Conservation (phyloP, 2,797 vertebrate species). For the Kryptolebias ocellatus region DNA sequence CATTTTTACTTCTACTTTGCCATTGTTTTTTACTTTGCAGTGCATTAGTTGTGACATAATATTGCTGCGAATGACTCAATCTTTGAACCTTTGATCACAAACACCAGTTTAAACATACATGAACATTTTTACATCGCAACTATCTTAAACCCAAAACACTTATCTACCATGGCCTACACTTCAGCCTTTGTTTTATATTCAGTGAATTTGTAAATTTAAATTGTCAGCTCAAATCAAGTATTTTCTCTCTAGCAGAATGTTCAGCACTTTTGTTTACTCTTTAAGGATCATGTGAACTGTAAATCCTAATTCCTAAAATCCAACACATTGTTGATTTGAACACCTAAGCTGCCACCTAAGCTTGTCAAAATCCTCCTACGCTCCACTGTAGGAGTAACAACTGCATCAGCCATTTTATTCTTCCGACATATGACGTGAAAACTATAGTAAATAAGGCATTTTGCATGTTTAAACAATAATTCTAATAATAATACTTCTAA, state of each 20-base stretch:
- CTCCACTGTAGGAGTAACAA: neutral
- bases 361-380: slow-evolving; percentile 19
- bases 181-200: no score
- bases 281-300: slow-evolving; percentile 36
- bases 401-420: slow-evolving; percentile 1
- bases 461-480: neutral
- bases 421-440: neutral
- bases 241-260: neutral
- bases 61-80: neutral
- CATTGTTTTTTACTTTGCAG: neutral
- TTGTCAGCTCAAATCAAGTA: no score
- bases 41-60: neutral
- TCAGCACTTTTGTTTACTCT: slow-evolving; percentile 37
- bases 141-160: no score
- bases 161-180: no score
- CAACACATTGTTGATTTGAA: slow-evolving; percentile 20
- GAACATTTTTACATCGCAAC: no score
- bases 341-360: slow-evolving; percentile 33
- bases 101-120: no score
- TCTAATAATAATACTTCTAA: neutral
- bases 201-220: no score
- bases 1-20: neutral
- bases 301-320: slow-evolving; percentile 38
- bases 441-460: neutral
- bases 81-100: neutral